Evolutionary conservation across 1,140 invertebrate genomes (phyloP), one percentile per base, ranked within the genome.

Genomic region (Zelostemma sp.): DNA sequence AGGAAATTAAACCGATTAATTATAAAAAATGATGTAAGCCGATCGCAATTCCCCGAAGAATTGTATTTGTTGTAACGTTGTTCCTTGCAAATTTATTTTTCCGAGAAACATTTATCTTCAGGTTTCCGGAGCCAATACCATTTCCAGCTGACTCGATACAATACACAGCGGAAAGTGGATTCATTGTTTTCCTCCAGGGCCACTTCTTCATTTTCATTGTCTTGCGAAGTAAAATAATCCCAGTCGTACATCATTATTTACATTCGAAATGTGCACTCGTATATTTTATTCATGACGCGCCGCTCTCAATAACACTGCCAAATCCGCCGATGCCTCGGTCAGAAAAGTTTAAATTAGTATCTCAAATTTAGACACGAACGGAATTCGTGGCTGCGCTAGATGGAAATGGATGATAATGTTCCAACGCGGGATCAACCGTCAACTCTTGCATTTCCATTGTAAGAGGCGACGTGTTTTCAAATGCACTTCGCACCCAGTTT

Each of bases 321-420:
- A 66, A 61, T 58, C 49, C 54, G 54, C 54, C 54, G 57, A 58
- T 43, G 59, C 66, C 25, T 49, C 53, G 62, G 68, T 62, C 62
- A 71, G 62, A 71, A 71, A 71, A 71, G 62, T 71, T 71, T 66
- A 66, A 70, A 66, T 71, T 61, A 71, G 62, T 70, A 70, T 70
- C 62, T 65, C 62, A 48, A 70, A 70, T 70, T 70, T 62, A 58
- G 68, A 65, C 62, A 65, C 40, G 62, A 70, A 65, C 58, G 58
- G 57, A 18, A 54, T 70, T 58, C 62, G 61, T 15, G 48, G 47
- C 51, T 48, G 46, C 60, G 56, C 51, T 56, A 60, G 60, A 55
- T 57, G 51, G 50, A 63, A 50, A 43, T 56, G 58, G 57, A 65
- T 62, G 68, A 38, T 14, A 38, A 38, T 38, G 35, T 3, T 11